These are phyloP conservation scores for Oligia strigilis DNA, from an alignment of 2,888 invertebrate species.

Conservation along the genomic window DNA sequence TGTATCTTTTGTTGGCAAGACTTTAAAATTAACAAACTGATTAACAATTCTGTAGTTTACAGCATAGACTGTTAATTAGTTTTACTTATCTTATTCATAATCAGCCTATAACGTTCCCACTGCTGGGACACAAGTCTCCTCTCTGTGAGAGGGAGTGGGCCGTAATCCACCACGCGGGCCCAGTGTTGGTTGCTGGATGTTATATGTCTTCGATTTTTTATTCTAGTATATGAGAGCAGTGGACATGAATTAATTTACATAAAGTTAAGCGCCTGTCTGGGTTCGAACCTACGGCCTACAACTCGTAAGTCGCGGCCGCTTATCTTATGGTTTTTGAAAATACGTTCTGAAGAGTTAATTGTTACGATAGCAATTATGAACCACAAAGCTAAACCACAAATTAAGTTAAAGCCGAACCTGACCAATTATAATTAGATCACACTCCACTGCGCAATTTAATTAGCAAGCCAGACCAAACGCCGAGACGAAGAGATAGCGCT, in stretches of 20 bases:
- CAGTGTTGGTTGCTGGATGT: not conserved
- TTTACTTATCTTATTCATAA: not conserved
- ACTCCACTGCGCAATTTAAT: conserved; percentile 38
- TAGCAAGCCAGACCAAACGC: conserved; percentile 14
- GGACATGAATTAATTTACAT: not conserved
- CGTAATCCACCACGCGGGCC: not conserved
- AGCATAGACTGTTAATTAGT: too few relatives aligned
- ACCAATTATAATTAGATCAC: conserved; percentile 39
- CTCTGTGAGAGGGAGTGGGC: not conserved
- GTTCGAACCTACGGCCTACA: not conserved
- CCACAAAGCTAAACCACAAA: conserved; percentile 17
- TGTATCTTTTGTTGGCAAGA: not conserved
- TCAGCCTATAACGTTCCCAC: not conserved
- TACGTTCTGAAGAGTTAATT: not conserved
- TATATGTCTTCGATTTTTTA: not conserved
- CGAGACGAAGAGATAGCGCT: not conserved
- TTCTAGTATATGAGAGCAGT: not conserved
- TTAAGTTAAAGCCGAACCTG: conserved; percentile 27
- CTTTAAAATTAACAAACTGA: not conserved
- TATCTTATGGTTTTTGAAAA: not conserved
- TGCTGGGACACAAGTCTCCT: not conserved
- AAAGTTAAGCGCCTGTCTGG: not conserved
- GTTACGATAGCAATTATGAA: not conserved
- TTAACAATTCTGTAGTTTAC: not conserved
- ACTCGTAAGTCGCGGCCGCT: not conserved